A percentile compares a stretch with the other conserved stretches of the same genome.
phyloP scores from a whole-genome alignment of 2,888 invertebrate genomes.

The Selenia dentaria region DNA sequence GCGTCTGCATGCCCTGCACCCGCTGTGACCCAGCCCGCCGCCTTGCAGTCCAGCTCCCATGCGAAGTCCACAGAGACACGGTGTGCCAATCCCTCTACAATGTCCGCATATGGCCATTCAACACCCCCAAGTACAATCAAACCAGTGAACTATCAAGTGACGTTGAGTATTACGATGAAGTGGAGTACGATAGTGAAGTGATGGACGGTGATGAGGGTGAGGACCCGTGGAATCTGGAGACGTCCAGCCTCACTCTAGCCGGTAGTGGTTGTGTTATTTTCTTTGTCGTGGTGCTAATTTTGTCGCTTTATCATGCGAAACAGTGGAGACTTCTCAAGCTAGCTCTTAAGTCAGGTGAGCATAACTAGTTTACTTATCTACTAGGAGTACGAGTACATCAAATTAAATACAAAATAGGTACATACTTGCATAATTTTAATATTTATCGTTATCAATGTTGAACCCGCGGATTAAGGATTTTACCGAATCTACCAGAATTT shows the following conservation, averaged over 20 bases:
- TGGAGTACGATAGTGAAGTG: constrained; percentile 74
- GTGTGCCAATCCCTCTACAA: constrained; percentile 89
- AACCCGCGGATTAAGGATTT: no score
- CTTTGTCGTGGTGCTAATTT: constrained; percentile 90
- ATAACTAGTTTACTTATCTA: no score
- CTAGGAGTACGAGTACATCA: no score
- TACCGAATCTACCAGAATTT: no score
- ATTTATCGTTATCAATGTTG: no score
- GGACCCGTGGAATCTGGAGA: constrained; percentile 90
- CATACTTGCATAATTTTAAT: no score
- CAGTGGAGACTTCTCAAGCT: constrained; percentile 92
- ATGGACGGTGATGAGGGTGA: constrained; percentile 58
- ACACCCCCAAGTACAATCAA: constrained; percentile 58
- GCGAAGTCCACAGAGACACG: constrained; percentile 90
- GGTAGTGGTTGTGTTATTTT: constrained; percentile 91
- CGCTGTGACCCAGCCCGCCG: constrained; percentile 85
- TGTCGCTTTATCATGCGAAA: constrained; percentile 90
- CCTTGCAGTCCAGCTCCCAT: constrained; percentile 88
- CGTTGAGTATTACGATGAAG: constrained; percentile 72
- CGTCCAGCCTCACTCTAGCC: constrained; percentile 88
- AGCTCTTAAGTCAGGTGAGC: constrained; percentile 89
- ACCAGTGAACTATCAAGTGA: constrained; percentile 53
- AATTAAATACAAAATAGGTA: no score
- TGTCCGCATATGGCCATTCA: constrained; percentile 86
- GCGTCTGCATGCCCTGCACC: constrained; percentile 89